A percentile compares a stretch with the other conserved stretches of the same genome.
These are phyloP conservation scores for Hydrolagus colliei DNA, from an alignment of 2,797 vertebrate species.

Conservation along the genomic window DNA sequence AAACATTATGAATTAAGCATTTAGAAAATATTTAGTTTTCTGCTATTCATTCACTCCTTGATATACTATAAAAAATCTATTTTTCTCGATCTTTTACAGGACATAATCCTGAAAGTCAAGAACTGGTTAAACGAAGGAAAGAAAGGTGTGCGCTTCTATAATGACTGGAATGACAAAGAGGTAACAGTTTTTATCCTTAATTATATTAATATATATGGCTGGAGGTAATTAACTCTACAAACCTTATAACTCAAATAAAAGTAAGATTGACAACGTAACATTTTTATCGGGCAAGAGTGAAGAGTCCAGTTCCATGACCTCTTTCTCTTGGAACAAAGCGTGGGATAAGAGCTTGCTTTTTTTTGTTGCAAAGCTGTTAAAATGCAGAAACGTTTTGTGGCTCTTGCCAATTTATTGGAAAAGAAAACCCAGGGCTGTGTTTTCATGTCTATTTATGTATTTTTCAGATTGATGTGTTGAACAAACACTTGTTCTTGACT, in stretches of 20 bases:
- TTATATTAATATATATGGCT: constrained; percentile 51
- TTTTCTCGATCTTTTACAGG: constrained; percentile 78
- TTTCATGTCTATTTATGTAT: constrained; percentile 37
- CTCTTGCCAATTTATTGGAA: background rate
- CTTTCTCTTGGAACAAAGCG: background rate
- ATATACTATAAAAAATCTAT: constrained; percentile 71
- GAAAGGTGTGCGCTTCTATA: constrained; percentile 83
- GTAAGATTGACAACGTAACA: constrained; percentile 19
- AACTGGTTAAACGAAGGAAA: constrained; percentile 89
- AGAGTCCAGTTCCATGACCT: background rate
- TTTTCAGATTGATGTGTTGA: constrained; percentile 87
- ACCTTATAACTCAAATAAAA: constrained; percentile 11
- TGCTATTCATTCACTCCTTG: constrained; percentile 73
- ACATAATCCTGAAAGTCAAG: constrained; percentile 95
- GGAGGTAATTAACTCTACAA: constrained; percentile 38
- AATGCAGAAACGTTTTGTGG: background rate
- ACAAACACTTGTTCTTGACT: constrained; percentile 94
- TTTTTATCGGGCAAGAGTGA: constrained; percentile 34
- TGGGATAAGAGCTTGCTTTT: background rate
- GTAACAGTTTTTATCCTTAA: constrained; percentile 64
- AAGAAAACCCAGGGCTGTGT: background rate
- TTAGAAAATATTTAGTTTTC: constrained; percentile 75
- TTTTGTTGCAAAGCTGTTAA: background rate
- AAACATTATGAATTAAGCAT: constrained; percentile 49
- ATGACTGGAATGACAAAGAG: constrained; percentile 91